Conservation (phyloP, 2,888 invertebrate genomes). For the Mythimna albipuncta region DNA sequence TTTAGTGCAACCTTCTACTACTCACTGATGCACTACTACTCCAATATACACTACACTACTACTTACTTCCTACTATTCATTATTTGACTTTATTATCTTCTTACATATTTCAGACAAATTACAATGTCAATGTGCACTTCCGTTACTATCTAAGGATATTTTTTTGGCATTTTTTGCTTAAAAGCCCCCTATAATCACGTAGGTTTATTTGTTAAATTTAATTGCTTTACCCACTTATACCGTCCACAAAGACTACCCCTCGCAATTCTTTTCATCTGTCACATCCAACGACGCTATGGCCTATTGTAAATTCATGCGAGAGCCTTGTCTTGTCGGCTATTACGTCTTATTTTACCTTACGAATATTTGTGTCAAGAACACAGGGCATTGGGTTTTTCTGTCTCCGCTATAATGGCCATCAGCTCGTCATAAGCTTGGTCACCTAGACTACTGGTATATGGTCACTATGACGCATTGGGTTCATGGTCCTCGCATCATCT, state of each 20-base stretch:
- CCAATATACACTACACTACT: too few species aligned
- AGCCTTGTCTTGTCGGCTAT: constrained; percentile 68
- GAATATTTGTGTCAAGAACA: constrained; percentile 69
- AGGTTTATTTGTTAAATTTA: constrained; percentile 53
- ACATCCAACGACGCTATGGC: constrained; percentile 69
- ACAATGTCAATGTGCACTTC: constrained; percentile 8
- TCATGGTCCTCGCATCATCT: constrained; percentile 31
- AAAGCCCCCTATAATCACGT: constrained; percentile 16
- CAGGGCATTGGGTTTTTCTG: constrained; percentile 60
- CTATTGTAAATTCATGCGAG: constrained; percentile 67
- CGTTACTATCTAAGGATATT: constrained; percentile 4
- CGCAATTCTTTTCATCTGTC: constrained; percentile 83
- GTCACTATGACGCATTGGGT: constrained; percentile 47
- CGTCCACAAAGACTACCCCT: constrained; percentile 60
- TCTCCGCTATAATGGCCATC: constrained; percentile 39
- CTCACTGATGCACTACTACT: too few species aligned
- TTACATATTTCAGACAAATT: background rate
- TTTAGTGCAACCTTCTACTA: too few species aligned
- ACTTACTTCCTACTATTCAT: too few species aligned
- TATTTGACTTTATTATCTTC: too few species aligned
- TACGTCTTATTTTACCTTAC: constrained; percentile 57
- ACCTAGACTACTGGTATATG: constrained; percentile 18
- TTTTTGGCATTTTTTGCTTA: constrained; percentile 24
- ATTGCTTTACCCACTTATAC: constrained; percentile 52
- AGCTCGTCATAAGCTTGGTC: constrained; percentile 44